Evolutionary conservation across 2,113 vertebrate species (phyloP).

Genomic region (Coregonus clupeaformis): DNA sequence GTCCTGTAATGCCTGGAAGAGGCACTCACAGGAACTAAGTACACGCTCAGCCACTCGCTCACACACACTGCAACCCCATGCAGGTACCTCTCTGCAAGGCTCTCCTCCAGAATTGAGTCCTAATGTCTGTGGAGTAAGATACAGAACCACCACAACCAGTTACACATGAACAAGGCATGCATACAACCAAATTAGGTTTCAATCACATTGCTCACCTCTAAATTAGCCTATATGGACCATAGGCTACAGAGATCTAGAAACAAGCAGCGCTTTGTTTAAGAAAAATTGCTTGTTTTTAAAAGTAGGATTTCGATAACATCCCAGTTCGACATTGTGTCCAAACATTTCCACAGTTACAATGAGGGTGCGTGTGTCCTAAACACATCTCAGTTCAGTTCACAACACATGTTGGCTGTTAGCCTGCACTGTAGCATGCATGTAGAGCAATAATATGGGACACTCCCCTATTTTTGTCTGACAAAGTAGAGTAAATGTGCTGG

Average conservation of each 20-base stretch:
- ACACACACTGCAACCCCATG: slow-evolving; percentile 56
- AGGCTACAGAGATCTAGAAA: not conserved
- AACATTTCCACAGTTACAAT: slow-evolving; percentile 22
- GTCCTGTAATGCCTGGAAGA: not conserved
- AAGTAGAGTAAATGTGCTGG: slow-evolving; percentile 29
- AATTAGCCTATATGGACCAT: not conserved
- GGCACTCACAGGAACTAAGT: slow-evolving; percentile 8
- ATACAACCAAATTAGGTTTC: not conserved
- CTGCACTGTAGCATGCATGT: slow-evolving; percentile 29
- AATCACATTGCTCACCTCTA: not conserved
- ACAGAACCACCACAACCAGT: not conserved
- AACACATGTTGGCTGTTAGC: slow-evolving; percentile 7
- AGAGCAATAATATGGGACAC: slow-evolving; percentile 34
- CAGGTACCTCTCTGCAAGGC: slow-evolving; percentile 74
- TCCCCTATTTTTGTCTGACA: slow-evolving; percentile 25
- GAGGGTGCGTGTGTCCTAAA: slow-evolving; percentile 29
- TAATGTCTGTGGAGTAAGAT: slow-evolving; percentile 71
- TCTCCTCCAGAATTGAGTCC: slow-evolving; percentile 78
- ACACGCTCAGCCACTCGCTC: slow-evolving; percentile 12
- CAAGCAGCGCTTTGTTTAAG: not conserved
- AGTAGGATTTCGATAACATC: slow-evolving; percentile 18
- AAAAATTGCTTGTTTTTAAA: not conserved
- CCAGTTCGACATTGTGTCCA: slow-evolving; percentile 50
- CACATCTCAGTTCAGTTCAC: slow-evolving; percentile 23
- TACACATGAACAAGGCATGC: not conserved